Conservation (phyloP, 2,888 invertebrate species). For the Panopea generosa region DNA sequence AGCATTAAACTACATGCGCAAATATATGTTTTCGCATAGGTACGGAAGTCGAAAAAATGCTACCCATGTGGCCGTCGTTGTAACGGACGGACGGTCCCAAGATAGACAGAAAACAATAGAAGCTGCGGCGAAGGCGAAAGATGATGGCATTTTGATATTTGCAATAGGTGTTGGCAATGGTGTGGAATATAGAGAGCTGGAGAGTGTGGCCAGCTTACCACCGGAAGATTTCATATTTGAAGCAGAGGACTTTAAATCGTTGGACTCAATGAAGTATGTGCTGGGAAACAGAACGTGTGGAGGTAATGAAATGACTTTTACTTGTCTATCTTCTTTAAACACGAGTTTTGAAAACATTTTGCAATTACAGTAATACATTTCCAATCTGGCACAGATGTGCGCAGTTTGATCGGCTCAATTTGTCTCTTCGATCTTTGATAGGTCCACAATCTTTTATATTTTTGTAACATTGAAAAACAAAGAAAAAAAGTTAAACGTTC, state of each 20-base stretch:
- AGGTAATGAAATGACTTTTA: slow-evolving; percentile 16
- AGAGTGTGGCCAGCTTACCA: slow-evolving; percentile 48
- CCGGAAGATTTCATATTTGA: slow-evolving; percentile 46
- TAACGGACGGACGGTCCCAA: slow-evolving; percentile 69
- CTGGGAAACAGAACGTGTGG: slow-evolving; percentile 52
- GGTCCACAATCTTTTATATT: no score
- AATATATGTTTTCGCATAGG: slow-evolving; percentile 63
- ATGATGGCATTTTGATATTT: slow-evolving; percentile 64
- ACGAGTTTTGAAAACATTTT: no score
- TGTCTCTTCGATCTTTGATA: no score
- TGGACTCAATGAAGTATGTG: slow-evolving; percentile 48
- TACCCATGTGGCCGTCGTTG: slow-evolving; percentile 63
- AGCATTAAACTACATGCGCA: slow-evolving; percentile 53
- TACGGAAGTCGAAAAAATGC: slow-evolving; percentile 59
- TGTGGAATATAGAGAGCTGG: slow-evolving; percentile 53
- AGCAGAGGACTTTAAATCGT: slow-evolving; percentile 45
- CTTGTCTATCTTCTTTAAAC: no score
- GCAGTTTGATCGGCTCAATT: no score
- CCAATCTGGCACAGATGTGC: no score
- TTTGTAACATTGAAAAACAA: no score
- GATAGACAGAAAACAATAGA: slow-evolving; percentile 45
- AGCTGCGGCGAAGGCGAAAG: slow-evolving; percentile 49
- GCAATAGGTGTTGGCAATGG: slow-evolving; percentile 67
- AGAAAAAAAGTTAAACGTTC: no score
- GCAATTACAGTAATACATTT: no score